phyloP scores from a whole-genome alignment of 2,888 invertebrate genomes.

The Dyspetes luteomarginatus region DNA sequence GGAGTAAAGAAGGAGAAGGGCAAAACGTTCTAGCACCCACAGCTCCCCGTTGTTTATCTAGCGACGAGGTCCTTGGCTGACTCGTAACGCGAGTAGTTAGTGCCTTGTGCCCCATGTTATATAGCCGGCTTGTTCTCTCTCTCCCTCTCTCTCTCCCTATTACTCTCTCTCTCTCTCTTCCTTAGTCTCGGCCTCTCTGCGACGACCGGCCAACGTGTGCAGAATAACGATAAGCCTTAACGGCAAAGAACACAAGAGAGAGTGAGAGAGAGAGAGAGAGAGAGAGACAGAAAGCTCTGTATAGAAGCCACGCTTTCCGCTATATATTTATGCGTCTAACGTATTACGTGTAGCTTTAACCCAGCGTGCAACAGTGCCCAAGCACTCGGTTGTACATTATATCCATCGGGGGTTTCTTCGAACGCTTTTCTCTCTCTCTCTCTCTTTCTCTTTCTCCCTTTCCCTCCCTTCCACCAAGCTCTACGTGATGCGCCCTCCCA shows the following conservation, averaged over 20 bases:
- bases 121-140: not conserved
- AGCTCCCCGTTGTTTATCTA: constrained; percentile 77
- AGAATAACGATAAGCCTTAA: constrained; percentile 81
- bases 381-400: constrained; percentile 65
- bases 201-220: constrained; percentile 81
- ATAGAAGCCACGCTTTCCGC: constrained; percentile 11
- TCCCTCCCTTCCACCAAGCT: not conserved
- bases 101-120: constrained; percentile 67
- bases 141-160: constrained; percentile 4
- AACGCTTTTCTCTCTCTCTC: constrained; percentile 49
- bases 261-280: constrained; percentile 13
- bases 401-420: constrained; percentile 74
- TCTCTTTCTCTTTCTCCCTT: not conserved
- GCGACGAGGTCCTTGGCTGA: constrained; percentile 73
- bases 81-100: constrained; percentile 80
- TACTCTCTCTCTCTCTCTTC: not conserved
- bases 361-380: constrained; percentile 61
- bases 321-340: constrained; percentile 64
- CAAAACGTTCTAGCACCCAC: constrained; percentile 63
- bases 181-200: constrained; percentile 59
- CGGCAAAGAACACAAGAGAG: constrained; percentile 68
- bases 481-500: constrained; percentile 53
- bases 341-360: constrained; percentile 41
- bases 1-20: constrained; percentile 43
- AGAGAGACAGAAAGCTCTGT: not conserved